Percentiles rank a stretch among this genome's conserved stretches.
Conservation (phyloP, 1,140 invertebrate species). For the Listronotus bonariensis region DNA sequence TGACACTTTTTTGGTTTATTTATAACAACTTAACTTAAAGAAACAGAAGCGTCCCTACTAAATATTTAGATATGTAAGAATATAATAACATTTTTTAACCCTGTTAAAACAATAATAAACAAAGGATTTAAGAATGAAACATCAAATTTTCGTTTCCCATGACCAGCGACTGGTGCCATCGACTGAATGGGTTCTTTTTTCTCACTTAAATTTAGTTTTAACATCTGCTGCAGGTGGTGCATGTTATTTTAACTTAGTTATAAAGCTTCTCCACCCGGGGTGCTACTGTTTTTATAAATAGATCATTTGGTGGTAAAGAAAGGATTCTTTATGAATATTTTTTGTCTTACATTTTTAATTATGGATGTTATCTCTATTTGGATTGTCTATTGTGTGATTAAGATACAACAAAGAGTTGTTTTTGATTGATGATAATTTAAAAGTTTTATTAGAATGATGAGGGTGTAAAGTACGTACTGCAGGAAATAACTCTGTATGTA, state of each 20-base stretch:
- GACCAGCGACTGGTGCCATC: neutral
- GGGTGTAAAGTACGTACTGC: no score
- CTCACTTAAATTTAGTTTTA: slow-evolving; percentile 5
- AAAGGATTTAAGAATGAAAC: slow-evolving; percentile 15
- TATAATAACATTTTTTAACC: no score
- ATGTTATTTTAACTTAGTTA: slow-evolving; percentile 11
- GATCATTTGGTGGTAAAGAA: slow-evolving; percentile 4
- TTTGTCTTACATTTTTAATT: slow-evolving; percentile 9
- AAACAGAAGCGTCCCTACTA: no score
- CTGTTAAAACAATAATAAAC: no score
- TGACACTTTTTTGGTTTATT: no score
- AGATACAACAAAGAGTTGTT: neutral
- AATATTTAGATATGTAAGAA: no score
- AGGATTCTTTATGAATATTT: slow-evolving; percentile 9
- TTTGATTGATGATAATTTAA: slow-evolving; percentile 2
- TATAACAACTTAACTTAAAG: no score
- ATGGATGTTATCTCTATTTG: slow-evolving; percentile 15
- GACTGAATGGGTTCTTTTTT: slow-evolving; percentile 10
- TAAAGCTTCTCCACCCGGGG: slow-evolving; percentile 8
- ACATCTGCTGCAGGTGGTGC: slow-evolving; percentile 26
- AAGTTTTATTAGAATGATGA: no score
- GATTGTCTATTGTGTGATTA: slow-evolving; percentile 5
- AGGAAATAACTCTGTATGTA: no score
- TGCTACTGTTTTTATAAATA: slow-evolving; percentile 30
- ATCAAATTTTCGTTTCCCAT: slow-evolving; percentile 23